Evolutionary conservation across 2,113 vertebrate species (phyloP), one percentile per base, ranked within the genome.

Genomic region (Mellivora capensis): DNA sequence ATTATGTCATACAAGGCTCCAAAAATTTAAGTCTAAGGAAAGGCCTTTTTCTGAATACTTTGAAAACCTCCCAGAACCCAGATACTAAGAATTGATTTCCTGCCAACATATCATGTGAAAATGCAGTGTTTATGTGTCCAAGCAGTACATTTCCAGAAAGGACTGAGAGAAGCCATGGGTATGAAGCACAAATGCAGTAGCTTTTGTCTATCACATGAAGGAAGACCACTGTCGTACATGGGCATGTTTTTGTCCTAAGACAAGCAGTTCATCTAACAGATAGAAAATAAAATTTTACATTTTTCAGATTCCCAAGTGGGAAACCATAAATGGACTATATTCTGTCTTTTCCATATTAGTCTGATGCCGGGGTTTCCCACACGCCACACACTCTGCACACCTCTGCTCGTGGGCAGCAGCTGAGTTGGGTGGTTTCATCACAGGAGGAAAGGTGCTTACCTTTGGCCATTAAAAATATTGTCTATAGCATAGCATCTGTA

Each of bases 51-150:
- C 57, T 71, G 54, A 94, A 61, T 87, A n/a, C 57, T 76, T 91
- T 92, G 80, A 61, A 94, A 37, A 27, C 85, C 31, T 80, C 21
- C 39, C 52, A 34, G 80, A 90, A 81, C 85, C 20, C 52, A 96
- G 29, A 82, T 74, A n/a, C 44, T 93, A 79, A 37, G 1, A 12
- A 52, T 7, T 37, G 67, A 57, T 83, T 89, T 84, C 8, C 76
- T 61, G 76, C n/a, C 47, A 31, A 20, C 49, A 47, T 27, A 14
- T 11, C 69, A 5, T n/a, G 49, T 89, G 76, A 34, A 81, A 87
- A 31, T 27, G n/a, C 27, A 74, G 85, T 11, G 17, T 21, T 4
- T 8, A 15, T 6, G 3, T 52, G 80, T 27, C 47, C 25, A n/a
- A 27, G n/a, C 49, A 86, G 37, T 14, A 17, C n/a, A 17, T 27